Percentiles rank a stretch among this genome's conserved stretches.
phyloP scores from a whole-genome alignment of 2,113 vertebrate species.

The Lepus americanus region DNA sequence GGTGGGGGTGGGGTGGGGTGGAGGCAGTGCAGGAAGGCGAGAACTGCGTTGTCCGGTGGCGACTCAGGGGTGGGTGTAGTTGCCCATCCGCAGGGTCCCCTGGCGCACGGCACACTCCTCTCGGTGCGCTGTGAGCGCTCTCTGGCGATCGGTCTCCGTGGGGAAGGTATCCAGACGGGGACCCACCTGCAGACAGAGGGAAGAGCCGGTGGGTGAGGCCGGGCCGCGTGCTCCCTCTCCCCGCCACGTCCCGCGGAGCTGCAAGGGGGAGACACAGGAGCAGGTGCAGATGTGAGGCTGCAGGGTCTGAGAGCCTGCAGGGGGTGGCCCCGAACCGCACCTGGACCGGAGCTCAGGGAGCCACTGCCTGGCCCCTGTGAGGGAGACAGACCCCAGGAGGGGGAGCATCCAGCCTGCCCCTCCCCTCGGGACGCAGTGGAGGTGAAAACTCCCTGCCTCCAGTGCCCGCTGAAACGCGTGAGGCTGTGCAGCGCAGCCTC shows the following conservation, averaged over 20 bases:
- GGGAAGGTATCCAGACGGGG: conserved; percentile 93
- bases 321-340: accelerated
- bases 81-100: conserved; percentile 82
- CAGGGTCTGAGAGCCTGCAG: no score
- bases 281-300: not conserved
- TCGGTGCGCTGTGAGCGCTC: conserved; percentile 84
- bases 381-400: not conserved
- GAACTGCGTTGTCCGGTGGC: no score
- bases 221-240: accelerated
- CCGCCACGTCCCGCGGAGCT: not conserved
- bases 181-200: conserved; percentile 85
- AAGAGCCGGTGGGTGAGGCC: not conserved
- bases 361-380: accelerated
- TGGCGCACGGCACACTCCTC: conserved; percentile 81
- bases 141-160: conserved; percentile 76
- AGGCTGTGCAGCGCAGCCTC: no score
- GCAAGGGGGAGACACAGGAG: not conserved
- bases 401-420: not conserved
- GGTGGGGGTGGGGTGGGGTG: no score
- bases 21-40: no score
- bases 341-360: not conserved
- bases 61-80: conserved; percentile 60
- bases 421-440: not conserved
- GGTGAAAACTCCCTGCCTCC: no score
- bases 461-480: not conserved